Evolutionary conservation across 2,113 vertebrate species (phyloP), one percentile per base, ranked within the genome.

Genomic region (Perccottus glenii): DNA sequence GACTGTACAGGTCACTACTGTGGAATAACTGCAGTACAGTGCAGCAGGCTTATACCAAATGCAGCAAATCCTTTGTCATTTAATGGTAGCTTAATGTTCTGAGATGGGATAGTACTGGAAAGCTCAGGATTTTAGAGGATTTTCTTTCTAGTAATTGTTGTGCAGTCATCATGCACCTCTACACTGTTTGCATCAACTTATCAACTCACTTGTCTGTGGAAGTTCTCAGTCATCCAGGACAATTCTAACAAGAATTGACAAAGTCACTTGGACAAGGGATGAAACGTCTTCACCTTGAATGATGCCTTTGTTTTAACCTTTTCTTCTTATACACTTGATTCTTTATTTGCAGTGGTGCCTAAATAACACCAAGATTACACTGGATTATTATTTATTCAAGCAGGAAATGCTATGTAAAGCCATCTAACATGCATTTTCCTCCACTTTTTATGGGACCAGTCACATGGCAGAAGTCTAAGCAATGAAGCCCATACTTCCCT

Each of bases 31-130:
- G 67, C 61, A 33, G 70, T 48, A 27, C 64, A 61, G 50, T 79
- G 61, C 70, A 70, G 77, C 83, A 83, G 72, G 58, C 59, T 32
- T 60, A 66, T 76, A 75, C 65, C 69, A 68, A 79, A 76, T 46
- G 48, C 65, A 63, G 77, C 65, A 85, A 85, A 87, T 87, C 78
- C 79, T 82, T 78, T 84, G 64, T 86, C 70, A 48, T 64, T 88
- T 85, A 90, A 91, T 90, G 83, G 65, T 56, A 64, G 79, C 76
- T 81, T 90, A 87, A 84, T 83, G 73, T 79, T 11, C 1, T 46
- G 58, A 75, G 82, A 87, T 75, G 75, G 68, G 67, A 50, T 44
- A 5, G 10, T 48, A 47, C 73, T 72, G 63, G 70, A 80, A 85
- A 75, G 73, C 60, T 9, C 50, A 15, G 74, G 80, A 62, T 87